A percentile compares a stretch with the other conserved stretches of the same genome.
phyloP scores from a whole-genome alignment of 2,888 invertebrate genomes.

The Mimas tiliae region DNA sequence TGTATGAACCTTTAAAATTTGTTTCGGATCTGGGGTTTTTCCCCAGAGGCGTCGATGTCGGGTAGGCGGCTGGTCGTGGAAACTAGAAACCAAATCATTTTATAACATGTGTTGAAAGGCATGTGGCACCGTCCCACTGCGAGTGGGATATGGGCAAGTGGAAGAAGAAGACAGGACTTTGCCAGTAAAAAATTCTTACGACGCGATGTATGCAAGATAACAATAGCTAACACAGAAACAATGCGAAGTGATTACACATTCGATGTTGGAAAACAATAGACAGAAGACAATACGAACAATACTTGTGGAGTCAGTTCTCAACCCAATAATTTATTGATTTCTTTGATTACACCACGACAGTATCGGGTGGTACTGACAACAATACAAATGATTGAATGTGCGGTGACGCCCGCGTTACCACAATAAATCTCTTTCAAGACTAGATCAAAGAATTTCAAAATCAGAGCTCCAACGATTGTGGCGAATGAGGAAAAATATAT shows the following conservation, averaged over 20 bases:
- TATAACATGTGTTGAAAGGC: too few species aligned
- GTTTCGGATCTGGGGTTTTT: too few species aligned
- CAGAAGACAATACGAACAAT: conserved; percentile 59
- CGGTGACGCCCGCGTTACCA: conserved; percentile 22
- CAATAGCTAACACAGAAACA: conserved; percentile 47
- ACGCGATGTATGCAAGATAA: conserved; percentile 39
- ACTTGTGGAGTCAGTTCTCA: conserved; percentile 27
- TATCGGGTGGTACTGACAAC: conserved; percentile 30
- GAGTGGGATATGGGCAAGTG: too few species aligned
- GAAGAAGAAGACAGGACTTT: conserved; percentile 23
- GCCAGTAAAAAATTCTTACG: conserved; percentile 32
- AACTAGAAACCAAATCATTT: too few species aligned
- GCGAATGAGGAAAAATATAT: conserved; percentile 2
- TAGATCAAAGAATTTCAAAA: conserved; percentile 25
- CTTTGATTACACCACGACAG: conserved; percentile 37
- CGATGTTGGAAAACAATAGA: conserved; percentile 49
- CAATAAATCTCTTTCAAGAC: conserved; percentile 26
- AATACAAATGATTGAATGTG: conserved; percentile 33
- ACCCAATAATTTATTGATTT: conserved; percentile 52
- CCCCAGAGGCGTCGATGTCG: too few species aligned
- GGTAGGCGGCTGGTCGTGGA: too few species aligned
- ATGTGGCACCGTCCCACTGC: too few species aligned
- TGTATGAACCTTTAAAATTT: too few species aligned
- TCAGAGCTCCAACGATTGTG: background rate
- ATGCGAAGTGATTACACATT: conserved; percentile 47